Evolutionary conservation across 2,797 vertebrate species (phyloP).

Genomic region (Liasis olivaceus): DNA sequence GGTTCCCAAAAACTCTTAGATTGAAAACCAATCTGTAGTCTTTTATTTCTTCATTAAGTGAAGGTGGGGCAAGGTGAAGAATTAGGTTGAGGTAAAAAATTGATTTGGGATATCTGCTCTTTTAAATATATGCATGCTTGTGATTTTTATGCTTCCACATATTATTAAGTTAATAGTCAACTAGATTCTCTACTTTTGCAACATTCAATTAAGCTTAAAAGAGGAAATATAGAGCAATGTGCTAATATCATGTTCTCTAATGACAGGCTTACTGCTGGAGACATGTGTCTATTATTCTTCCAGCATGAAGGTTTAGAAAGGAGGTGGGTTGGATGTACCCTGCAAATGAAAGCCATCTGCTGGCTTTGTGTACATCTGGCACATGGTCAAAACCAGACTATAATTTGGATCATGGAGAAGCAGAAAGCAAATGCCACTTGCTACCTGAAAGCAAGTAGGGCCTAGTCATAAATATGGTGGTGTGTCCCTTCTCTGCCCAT

Average conservation of each 20-base stretch:
- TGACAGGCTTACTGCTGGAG: conserved; percentile 19
- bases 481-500: neutral
- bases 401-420: conserved; percentile 58
- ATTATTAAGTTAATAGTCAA: conserved; percentile 15
- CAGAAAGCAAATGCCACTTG: conserved; percentile 42
- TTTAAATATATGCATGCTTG: neutral
- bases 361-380: conserved; percentile 6
- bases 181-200: conserved; percentile 22
- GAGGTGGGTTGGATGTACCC: conserved; percentile 21
- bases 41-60: neutral
- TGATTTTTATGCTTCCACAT: neutral
- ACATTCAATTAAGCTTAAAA: conserved; percentile 22
- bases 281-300: conserved; percentile 37
- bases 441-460: conserved; percentile 45
- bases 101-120: conserved; percentile 12
- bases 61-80: neutral
- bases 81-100: neutral
- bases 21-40: neutral
- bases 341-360: conserved; percentile 49
- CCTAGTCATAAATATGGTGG: neutral
- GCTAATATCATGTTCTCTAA: conserved; percentile 32
- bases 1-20: neutral
- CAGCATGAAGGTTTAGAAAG: conserved; percentile 43
- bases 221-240: conserved; percentile 30
- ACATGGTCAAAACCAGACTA: conserved; percentile 37